Percentiles rank a stretch among this genome's conserved stretches.
phyloP scores from a whole-genome alignment of 2,113 vertebrate species.

The Plectropomus leopardus region DNA sequence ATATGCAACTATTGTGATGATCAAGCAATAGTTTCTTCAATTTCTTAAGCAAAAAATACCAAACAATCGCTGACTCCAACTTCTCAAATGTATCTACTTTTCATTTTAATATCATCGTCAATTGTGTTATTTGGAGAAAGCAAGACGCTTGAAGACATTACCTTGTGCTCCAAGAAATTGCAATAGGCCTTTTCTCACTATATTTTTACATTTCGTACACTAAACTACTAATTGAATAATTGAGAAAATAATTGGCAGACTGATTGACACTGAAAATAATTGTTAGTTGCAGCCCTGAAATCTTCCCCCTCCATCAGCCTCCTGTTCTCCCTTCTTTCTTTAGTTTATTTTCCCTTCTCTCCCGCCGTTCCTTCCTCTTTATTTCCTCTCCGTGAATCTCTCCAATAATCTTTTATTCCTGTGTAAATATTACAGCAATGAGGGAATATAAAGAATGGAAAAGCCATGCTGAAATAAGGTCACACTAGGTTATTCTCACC shows the following conservation, averaged over 20 bases:
- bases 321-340: slow-evolving; percentile 28
- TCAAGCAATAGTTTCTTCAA: neutral
- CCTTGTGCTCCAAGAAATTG: neutral
- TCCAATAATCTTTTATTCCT: slow-evolving; percentile 79
- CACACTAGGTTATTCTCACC: slow-evolving; percentile 76
- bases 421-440: slow-evolving; percentile 77
- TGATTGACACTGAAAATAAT: slow-evolving; percentile 53
- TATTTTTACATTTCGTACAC: neutral
- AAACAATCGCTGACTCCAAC: neutral
- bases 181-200: neutral
- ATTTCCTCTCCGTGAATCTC: slow-evolving; percentile 62
- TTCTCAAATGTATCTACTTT: neutral
- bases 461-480: slow-evolving; percentile 72
- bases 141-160: neutral
- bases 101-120: neutral
- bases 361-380: slow-evolving; percentile 30
- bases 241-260: slow-evolving; percentile 17
- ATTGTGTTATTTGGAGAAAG: neutral
- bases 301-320: slow-evolving; percentile 11
- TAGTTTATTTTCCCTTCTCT: slow-evolving; percentile 40
- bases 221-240: slow-evolving; percentile 30
- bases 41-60: neutral
- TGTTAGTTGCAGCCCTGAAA: slow-evolving; percentile 15
- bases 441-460: slow-evolving; percentile 71
- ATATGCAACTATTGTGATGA: neutral